phyloP scores from a whole-genome alignment of 2,888 invertebrate species.

The Lithophane socia region DNA sequence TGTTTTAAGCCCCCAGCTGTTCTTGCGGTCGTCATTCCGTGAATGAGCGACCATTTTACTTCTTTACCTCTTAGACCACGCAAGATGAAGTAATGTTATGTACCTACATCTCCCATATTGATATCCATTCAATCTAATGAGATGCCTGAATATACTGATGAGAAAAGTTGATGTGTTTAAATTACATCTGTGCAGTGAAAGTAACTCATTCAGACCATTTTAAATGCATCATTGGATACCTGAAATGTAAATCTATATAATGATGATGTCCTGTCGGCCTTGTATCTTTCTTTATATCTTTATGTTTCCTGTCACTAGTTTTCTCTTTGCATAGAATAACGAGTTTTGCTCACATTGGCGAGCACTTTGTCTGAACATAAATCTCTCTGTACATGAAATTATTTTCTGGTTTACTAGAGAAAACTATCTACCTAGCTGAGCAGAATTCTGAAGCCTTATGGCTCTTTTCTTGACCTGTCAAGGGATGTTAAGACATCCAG shows the following conservation, averaged over 20 bases:
- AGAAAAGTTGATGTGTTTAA: not conserved
- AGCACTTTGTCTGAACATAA: constrained; percentile 20
- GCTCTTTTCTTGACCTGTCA: too few relatives aligned
- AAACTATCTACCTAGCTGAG: too few relatives aligned
- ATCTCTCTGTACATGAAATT: not conserved
- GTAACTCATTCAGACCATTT: not conserved
- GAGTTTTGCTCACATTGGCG: constrained; percentile 21
- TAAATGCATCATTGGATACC: constrained; percentile 8
- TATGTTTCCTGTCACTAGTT: constrained; percentile 35
- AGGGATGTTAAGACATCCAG: too few relatives aligned
- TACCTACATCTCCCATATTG: too few relatives aligned
- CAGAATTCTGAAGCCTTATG: too few relatives aligned
- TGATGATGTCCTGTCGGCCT: constrained; percentile 36
- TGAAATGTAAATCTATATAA: constrained; percentile 25
- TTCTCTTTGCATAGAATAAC: constrained; percentile 51
- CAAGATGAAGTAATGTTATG: too few relatives aligned
- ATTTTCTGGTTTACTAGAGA: constrained; percentile 1
- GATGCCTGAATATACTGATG: too few relatives aligned
- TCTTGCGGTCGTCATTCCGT: too few relatives aligned
- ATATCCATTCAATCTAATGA: too few relatives aligned
- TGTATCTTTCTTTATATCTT: constrained; percentile 7
- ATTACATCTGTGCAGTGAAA: not conserved
- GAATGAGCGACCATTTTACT: not conserved
- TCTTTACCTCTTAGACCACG: not conserved
- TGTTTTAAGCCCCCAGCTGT: too few relatives aligned